Evolutionary conservation across 2,113 vertebrate species (phyloP), one percentile per base, ranked within the genome.

Genomic region (Dendrocopos noguchii): DNA sequence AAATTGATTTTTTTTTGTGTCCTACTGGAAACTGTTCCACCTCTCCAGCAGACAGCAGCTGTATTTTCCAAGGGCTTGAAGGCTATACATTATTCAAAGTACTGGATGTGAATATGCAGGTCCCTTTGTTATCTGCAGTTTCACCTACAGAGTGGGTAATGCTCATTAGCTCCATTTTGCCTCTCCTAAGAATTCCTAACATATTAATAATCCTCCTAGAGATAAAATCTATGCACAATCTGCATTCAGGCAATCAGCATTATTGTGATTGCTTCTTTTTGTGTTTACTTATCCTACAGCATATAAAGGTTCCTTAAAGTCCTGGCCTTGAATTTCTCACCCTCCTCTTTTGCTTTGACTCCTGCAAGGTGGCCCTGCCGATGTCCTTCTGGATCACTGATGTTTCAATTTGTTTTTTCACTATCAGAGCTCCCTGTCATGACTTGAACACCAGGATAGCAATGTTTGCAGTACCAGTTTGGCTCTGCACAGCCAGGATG

Each of bases 221-320:
- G 89, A 92, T 89, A 74, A 65, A 74, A 95, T 85, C 84, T 91
- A 9, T 78, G 87, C 75, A n/a, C 60, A 60, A 6, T 63, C 68
- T 84, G 65, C 57, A 53, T 33, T 66, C 75, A 73, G 66, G 71
- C 88, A 93, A n/a, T 73, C 88, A 85, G 72, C 36, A 3, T 36
- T 34, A 17, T 2, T 15, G 14, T 10, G 76, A n/a, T 82, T 93
- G 72, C 42, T 82, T 61, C 44, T 65, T 88, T 73, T 92, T 17
- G 29, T 50, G 31, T 80, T 89, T 93, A 29, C 34, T 65, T 46
- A 73, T 52, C 24, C 71, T 57, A 39, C 24, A 71, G 8, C 1
- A 28, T 52, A 6, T 9, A 2, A 52, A 33, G 33, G 16, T 52
- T 80, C 44, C 68, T 91, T 15, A 4, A 71, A 64, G 72, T 9